Evolutionary conservation across 1,140 invertebrate genomes (phyloP).

Genomic region (Orius laevigatus): DNA sequence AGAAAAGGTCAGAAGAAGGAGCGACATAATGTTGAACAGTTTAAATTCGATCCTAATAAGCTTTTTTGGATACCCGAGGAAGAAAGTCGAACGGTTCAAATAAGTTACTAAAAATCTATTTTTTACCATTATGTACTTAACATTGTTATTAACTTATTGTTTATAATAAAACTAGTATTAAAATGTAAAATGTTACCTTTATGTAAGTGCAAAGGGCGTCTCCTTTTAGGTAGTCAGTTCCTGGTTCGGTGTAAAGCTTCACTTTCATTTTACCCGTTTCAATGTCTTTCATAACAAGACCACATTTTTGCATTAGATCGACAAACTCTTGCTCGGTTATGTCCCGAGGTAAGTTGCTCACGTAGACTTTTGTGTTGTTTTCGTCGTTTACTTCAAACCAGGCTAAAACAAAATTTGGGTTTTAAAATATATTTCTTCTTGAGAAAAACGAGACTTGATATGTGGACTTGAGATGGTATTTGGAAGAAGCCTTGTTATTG

Average conservation of each 20-base stretch:
- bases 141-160: no score
- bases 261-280: slow-evolving; percentile 73
- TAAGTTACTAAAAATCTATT: no score
- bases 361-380: slow-evolving; percentile 96
- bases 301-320: slow-evolving; percentile 89
- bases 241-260: slow-evolving; percentile 78
- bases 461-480: no score
- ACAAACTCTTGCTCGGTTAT: slow-evolving; percentile 80
- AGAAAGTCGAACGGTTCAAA: no score
- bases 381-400: slow-evolving; percentile 91
- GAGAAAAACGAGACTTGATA: no score
- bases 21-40: no score
- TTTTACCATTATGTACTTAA: no score
- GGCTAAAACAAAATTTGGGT: slow-evolving; percentile 26
- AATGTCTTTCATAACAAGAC: slow-evolving; percentile 81
- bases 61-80: no score
- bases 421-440: not conserved
- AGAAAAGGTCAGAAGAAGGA: no score
- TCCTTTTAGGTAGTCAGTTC: slow-evolving; percentile 76
- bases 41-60: no score
- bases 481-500: no score
- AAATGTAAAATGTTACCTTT: slow-evolving; percentile 50
- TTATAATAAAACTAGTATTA: no score
- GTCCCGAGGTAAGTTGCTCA: slow-evolving; percentile 77
- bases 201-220: slow-evolving; percentile 96